Evolutionary conservation across 1,140 invertebrate genomes (phyloP), one percentile per base, ranked within the genome.

Genomic region (Protaetia brevitarsis): DNA sequence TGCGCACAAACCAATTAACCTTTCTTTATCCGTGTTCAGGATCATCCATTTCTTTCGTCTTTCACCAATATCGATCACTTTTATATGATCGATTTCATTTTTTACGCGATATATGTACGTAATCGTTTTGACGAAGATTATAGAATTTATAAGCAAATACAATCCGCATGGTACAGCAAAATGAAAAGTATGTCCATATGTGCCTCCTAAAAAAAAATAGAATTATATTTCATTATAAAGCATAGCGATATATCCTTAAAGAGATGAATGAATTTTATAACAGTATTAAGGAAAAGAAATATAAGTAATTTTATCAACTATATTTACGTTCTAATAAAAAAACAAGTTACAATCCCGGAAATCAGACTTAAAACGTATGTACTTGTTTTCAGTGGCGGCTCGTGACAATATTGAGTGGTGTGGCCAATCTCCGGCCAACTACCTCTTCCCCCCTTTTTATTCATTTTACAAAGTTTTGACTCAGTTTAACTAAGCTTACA

Each of bases 111-210:
- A 59, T 8, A 59, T 59, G 8, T 59, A 59, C 3, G 26, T 29
- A n/a, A 59, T 59, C 13, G 57, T 59, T 59, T 59, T 59, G 7
- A 31, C 30, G 57, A 29, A 59, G 13, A 59, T 59, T 7, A 59
- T 31, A 31, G 30, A n/a, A 31, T 59, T 59, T 13, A 59, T 29
- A 10, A 59, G 26, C n/a, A 31, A 5, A n/a, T 29, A 29, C 16
- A 31, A 4, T 29, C 57, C 57, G 26, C 10, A 29, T 19, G 57
- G 57, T 19, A 29, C 10, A 13, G 13, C 57, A 28, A 59, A 59
- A 30, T 59, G 57, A 2, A 59, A 31, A 11, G 29, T 29, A 59
- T 28, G 13, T n/a, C 57, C 57, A 19, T 59, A 59, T 11, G 10
- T 59, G 28, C 29, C 13, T 8, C 29, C 57, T 59, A 3, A 59